Conservation (phyloP, 2,888 invertebrate species). For the Pimpla rufipes region DNA sequence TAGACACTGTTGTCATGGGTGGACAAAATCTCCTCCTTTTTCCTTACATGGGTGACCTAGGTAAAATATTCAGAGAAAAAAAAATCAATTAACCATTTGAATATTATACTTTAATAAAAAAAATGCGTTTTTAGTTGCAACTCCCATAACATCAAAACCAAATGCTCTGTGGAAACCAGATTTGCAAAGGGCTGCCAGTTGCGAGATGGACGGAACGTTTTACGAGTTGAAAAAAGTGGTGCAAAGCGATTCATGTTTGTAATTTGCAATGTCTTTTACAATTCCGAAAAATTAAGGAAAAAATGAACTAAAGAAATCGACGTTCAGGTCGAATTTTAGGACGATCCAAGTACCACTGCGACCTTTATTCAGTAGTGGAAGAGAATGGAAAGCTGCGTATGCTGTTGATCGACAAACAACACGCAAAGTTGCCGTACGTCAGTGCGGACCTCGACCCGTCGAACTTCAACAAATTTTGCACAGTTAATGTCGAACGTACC, state of each 20-base stretch:
- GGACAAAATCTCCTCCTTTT: conserved; percentile 78
- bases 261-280: not conserved
- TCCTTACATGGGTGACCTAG: conserved; percentile 80
- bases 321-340: conserved; percentile 76
- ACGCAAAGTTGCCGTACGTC: conserved; percentile 76
- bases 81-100: too few species aligned
- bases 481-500: conserved; percentile 73
- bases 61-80: conserved; percentile 67
- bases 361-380: conserved; percentile 75
- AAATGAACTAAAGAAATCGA: conserved; percentile 31
- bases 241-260: conserved; percentile 73
- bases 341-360: conserved; percentile 77
- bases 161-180: conserved; percentile 78
- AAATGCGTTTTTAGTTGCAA: conserved; percentile 75
- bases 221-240: conserved; percentile 76
- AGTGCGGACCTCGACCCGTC: conserved; percentile 79
- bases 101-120: not conserved
- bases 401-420: conserved; percentile 72
- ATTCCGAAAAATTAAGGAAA: not conserved
- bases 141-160: conserved; percentile 73
- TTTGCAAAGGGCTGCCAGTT: conserved; percentile 77
- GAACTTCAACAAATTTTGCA: conserved; percentile 77
- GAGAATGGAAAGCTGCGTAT: conserved; percentile 72
- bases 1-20: conserved; percentile 73
- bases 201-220: conserved; percentile 71